Evolutionary conservation across 2,888 invertebrate genomes (phyloP), one percentile per base, ranked within the genome.

Genomic region (Campoletis raptor): DNA sequence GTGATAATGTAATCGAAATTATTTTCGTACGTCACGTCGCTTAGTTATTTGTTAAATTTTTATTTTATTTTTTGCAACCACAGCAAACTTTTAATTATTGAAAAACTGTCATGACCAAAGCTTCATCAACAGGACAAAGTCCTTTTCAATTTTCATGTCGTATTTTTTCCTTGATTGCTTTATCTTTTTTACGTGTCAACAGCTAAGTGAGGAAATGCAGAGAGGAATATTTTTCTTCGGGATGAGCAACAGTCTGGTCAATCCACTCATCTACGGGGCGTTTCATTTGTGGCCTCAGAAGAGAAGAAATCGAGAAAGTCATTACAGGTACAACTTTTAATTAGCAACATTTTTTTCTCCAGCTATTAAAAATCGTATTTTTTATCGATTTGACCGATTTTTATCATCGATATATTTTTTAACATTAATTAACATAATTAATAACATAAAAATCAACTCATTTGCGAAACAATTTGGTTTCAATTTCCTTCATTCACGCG

Each of bases 211-310:
- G 89, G 96, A 96, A 88, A 95, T 97, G 8, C 95, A 96, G 81
- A 96, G 96, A 7, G 97, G 96, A 57, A 97, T 98, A 88, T 97
- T 97, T 94, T 97, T 97, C 95, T 97, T 98, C 91, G 98, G 98
- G 6, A 97, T 97, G 97, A 97, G 97, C 79, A 98, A 98, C 94
- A 97, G 97, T 93, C 95, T 98, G 91, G 96, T 98, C 89, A 98
- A 98, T 94, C 98, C 98, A 0, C 95, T 98, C 76, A 98, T 98
- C 90, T 98, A 98, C 91, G 98, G 98, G 48, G 97, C 97, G n/a
- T 98, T 98, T 94, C 98, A 98, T 94, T 95, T 98, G 88, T 97
- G 97, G 95, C 96, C 96, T 5, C 96, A 96, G 90, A 96, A 90
- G 54, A 89, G 92, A 80, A 93, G 90, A 69, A 24, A 61, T 42